These are phyloP conservation scores for Andricus curvator DNA, from an alignment of 2,888 invertebrate genomes.

Conservation along the genomic window DNA sequence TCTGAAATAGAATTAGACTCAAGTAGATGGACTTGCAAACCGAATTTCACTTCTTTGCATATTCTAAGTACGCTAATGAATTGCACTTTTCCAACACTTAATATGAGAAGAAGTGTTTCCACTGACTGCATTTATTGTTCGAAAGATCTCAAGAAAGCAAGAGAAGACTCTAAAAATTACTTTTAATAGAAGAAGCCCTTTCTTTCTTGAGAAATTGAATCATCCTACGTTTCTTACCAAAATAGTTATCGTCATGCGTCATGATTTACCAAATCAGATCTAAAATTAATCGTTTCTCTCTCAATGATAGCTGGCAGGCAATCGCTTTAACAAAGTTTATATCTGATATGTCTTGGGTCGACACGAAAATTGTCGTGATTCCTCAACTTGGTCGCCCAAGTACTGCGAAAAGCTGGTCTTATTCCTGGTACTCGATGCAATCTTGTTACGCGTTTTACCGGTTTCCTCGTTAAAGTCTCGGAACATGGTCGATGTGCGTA, in stretches of 20 bases:
- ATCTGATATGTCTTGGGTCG: no score
- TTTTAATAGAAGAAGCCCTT: not conserved
- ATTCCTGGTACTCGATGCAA: conserved; percentile 12
- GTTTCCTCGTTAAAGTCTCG: conserved; percentile 42
- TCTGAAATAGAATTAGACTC: not conserved
- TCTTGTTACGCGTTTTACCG: conserved; percentile 42
- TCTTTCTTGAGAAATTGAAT: no score
- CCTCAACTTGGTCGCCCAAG: not conserved
- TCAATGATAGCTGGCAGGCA: no score
- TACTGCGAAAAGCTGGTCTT: conserved; percentile 1
- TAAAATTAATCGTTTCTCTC: no score
- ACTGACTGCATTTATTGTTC: conserved; percentile 19
- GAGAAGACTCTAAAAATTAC: not conserved
- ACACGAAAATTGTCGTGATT: not conserved
- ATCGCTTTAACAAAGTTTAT: no score
- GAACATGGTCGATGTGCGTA: conserved; percentile 32
- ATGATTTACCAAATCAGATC: no score
- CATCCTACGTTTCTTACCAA: no score
- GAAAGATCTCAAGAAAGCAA: conserved; percentile 20
- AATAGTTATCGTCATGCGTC: no score
- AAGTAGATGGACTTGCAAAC: not conserved
- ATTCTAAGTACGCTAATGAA: conserved; percentile 25
- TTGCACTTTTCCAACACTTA: conserved; percentile 17
- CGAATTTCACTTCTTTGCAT: conserved; percentile 22
- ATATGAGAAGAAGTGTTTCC: conserved; percentile 16